Evolutionary conservation across 1,140 invertebrate species (phyloP).

Genomic region (Gryllus bimaculatus): DNA sequence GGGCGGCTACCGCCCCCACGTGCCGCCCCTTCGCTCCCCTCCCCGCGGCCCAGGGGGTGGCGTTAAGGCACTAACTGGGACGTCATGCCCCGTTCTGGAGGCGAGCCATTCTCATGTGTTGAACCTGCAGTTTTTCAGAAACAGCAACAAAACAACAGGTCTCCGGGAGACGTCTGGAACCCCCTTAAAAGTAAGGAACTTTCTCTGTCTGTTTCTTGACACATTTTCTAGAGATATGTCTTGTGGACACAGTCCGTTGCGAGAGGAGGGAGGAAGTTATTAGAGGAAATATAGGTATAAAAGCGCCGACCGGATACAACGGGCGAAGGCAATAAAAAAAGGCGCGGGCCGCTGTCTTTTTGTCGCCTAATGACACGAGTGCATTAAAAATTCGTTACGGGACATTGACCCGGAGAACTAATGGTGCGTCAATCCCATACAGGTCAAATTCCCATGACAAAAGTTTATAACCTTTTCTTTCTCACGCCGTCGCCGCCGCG

Average conservation of each 20-base stretch:
- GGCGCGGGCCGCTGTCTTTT: not conserved
- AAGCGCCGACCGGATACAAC: not conserved
- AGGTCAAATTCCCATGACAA: conserved; percentile 10
- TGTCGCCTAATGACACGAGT: not conserved
- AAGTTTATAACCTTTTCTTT: not conserved
- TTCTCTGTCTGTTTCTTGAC: not conserved
- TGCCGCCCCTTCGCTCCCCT: too few relatives aligned
- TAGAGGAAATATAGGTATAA: not conserved
- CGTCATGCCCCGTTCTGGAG: not conserved
- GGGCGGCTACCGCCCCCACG: too few relatives aligned
- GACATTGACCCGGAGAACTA: conserved; percentile 6
- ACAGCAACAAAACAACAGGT: conserved; percentile 1
- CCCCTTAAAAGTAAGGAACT: conserved; percentile 1
- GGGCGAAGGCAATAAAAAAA: not conserved
- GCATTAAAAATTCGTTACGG: conserved; percentile 11
- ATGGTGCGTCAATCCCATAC: not conserved
- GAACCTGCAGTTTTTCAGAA: not conserved
- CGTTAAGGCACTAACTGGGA: not conserved
- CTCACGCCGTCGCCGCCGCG: too few relatives aligned
- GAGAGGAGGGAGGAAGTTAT: not conserved
- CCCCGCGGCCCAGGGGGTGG: too few relatives aligned
- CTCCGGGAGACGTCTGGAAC: not conserved
- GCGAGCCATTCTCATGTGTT: not conserved
- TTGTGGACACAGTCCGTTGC: too few relatives aligned
- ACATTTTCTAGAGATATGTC: not conserved